Percentiles rank a stretch among this genome's conserved stretches.
These are phyloP conservation scores for Trachelus troglodyta DNA, from an alignment of 2,888 invertebrate genomes.

Conservation along the genomic window DNA sequence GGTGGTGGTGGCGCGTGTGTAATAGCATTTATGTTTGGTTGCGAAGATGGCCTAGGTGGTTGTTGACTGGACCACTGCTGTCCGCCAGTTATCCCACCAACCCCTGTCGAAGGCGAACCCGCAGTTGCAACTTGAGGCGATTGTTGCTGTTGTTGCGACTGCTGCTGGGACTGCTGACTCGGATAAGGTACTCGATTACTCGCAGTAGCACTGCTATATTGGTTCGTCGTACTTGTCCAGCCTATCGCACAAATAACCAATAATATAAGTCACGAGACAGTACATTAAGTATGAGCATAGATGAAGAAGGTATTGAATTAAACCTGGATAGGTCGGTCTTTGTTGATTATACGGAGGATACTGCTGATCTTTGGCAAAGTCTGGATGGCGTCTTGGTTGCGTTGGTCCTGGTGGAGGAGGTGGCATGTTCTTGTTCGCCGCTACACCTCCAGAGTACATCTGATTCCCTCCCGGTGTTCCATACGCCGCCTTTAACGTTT, in stretches of 20 bases:
- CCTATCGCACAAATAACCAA: slow-evolving; percentile 62
- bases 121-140: slow-evolving; percentile 39
- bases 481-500: slow-evolving; percentile 45
- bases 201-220: slow-evolving; percentile 58
- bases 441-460: slow-evolving; percentile 66
- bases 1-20: slow-evolving; percentile 54
- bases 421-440: slow-evolving; percentile 71
- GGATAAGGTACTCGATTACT: slow-evolving; percentile 59
- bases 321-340: slow-evolving; percentile 76
- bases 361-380: slow-evolving; percentile 83
- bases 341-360: slow-evolving; percentile 75
- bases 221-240: slow-evolving; percentile 74
- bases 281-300: background rate
- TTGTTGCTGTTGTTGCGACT: slow-evolving; percentile 42
- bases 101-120: slow-evolving; percentile 45
- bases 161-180: slow-evolving; percentile 51
- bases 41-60: slow-evolving; percentile 52
- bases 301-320: slow-evolving; percentile 28
- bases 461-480: slow-evolving; percentile 63
- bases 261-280: background rate
- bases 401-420: slow-evolving; percentile 72
- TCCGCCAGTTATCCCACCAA: slow-evolving; percentile 36
- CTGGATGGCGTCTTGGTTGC: slow-evolving; percentile 83
- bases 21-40: slow-evolving; percentile 56
- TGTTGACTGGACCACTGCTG: slow-evolving; percentile 59